Evolutionary conservation across 2,113 vertebrate species (phyloP).

Genomic region (pig (Sus scrofa)): T2T-Sscrofa CM000812.6:126478501-126479000

Average conservation of each 20-base stretch:
- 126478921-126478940: not conserved
- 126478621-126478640: not conserved
- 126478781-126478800: slow-evolving; percentile 4
- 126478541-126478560: not conserved
- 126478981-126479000: not conserved
- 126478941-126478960: not conserved
- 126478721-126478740: too few species aligned
- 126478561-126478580: not conserved
- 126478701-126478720: not conserved
- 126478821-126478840: not conserved
- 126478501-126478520: not conserved
- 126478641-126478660: not conserved
- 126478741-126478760: not conserved
- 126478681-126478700: not conserved
- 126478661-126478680: not conserved
- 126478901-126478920: not conserved
- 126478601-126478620: not conserved
- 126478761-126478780: not conserved
- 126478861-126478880: not conserved
- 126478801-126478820: not conserved
- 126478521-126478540: not conserved
- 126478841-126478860: not conserved
- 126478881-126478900: not conserved
- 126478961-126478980: not conserved
- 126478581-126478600: not conserved